phyloP scores from a whole-genome alignment of 1,140 invertebrate species.

The Euwallacea similis region DNA sequence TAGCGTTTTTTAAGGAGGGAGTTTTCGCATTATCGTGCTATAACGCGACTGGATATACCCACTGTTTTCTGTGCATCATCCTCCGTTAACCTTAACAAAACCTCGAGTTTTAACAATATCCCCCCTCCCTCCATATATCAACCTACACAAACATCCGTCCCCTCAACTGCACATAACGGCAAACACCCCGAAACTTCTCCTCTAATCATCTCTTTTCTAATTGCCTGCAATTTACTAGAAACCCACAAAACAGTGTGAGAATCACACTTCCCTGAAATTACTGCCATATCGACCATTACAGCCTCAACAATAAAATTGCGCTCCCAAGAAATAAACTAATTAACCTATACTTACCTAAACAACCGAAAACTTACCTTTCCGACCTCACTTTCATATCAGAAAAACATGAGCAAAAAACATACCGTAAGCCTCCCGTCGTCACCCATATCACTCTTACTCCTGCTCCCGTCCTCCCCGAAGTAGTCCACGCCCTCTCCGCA shows the following conservation, averaged over 20 bases:
- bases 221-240: constrained; percentile 4
- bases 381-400: no score
- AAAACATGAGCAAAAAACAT: background rate
- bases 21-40: background rate
- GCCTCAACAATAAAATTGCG: background rate
- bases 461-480: constrained; percentile 17
- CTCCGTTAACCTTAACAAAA: no score
- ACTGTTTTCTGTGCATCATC: no score
- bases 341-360: no score
- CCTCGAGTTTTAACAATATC: no score
- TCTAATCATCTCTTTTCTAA: background rate
- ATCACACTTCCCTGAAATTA: no score
- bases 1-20: constrained; percentile 4
- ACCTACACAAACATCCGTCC: no score
- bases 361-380: no score
- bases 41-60: no score
- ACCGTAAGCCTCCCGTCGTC: constrained; percentile 28
- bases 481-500: constrained; percentile 15
- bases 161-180: background rate
- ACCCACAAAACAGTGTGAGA: constrained; percentile 8
- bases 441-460: constrained; percentile 16
- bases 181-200: background rate
- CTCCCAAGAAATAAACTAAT: no score
- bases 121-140: no score
- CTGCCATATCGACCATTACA: no score